Conservation (phyloP, 2,113 vertebrate species). For the Lepisosteus osseus region DNA sequence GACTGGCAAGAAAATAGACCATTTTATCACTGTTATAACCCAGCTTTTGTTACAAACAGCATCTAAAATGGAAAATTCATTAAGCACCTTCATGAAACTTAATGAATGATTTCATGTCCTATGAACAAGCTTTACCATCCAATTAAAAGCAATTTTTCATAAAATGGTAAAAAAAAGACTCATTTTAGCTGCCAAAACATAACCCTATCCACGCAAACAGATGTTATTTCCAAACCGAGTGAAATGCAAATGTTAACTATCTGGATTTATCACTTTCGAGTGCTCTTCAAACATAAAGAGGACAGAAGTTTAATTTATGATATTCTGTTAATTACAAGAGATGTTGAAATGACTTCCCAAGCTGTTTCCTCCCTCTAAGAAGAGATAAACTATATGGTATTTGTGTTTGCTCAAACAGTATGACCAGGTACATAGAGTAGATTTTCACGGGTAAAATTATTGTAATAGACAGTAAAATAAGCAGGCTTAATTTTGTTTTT, state of each 20-base stretch:
- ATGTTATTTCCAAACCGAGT: constrained; percentile 64
- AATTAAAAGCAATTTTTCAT: constrained; percentile 55
- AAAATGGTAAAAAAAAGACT: constrained; percentile 50
- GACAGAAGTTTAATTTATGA: constrained; percentile 73
- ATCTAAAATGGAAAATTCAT: constrained; percentile 43
- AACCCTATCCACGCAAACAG: constrained; percentile 55
- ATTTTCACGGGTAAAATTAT: no score
- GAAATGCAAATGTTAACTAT: constrained; percentile 69
- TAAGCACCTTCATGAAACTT: constrained; percentile 46
- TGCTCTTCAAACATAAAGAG: constrained; percentile 69
- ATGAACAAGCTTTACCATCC: constrained; percentile 49
- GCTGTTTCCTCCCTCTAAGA: constrained; percentile 61
- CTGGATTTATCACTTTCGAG: constrained; percentile 72
- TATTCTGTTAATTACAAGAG: constrained; percentile 73
- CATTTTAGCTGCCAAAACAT: constrained; percentile 62
- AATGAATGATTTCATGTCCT: constrained; percentile 49
- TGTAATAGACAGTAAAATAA: no score
- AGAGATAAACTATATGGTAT: constrained; percentile 52
- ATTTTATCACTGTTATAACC: no score
- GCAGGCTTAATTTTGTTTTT: no score
- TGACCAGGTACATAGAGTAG: no score
- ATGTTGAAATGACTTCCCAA: constrained; percentile 74
- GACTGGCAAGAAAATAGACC: no score
- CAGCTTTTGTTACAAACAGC: no score
- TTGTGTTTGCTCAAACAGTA: constrained; percentile 37